Evolutionary conservation across 2,113 vertebrate genomes (phyloP).

Genomic region (Speoplatyrhinus poulsoni): DNA sequence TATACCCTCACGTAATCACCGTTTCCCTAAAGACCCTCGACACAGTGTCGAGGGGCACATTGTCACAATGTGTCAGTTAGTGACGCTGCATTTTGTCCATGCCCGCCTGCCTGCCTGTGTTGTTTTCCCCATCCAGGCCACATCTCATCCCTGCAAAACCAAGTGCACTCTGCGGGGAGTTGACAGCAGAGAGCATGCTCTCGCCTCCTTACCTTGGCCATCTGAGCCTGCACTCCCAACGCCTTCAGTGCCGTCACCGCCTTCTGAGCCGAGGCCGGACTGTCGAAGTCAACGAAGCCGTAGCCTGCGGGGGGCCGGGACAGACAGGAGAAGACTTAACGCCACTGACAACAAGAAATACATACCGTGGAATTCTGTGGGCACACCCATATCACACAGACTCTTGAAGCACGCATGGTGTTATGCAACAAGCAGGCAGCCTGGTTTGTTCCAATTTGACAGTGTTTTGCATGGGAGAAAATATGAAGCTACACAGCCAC

Average conservation of each 20-base stretch:
- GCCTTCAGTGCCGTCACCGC: conserved; percentile 88
- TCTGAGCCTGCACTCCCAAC: conserved; percentile 90
- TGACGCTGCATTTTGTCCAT: background rate
- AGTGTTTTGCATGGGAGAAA: conserved; percentile 20
- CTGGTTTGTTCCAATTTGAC: background rate
- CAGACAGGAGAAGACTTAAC: conserved; percentile 7
- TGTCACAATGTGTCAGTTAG: background rate
- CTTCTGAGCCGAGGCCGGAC: conserved; percentile 87
- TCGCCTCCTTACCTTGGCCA: conserved; percentile 87
- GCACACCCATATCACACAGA: conserved; percentile 2
- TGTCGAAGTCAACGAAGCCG: conserved; percentile 94
- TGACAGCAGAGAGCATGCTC: background rate
- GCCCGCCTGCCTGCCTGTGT: background rate
- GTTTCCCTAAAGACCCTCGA: background rate
- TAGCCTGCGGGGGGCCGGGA: conserved; percentile 78
- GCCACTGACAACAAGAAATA: conserved; percentile 22
- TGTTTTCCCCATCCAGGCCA: background rate
- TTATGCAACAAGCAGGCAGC: background rate
- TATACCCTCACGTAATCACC: background rate
- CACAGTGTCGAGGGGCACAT: background rate
- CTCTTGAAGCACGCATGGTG: conserved; percentile 5
- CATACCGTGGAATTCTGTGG: background rate
- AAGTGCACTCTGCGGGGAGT: background rate
- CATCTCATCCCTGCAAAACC: background rate
- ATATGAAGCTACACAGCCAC: conserved; percentile 35